These are phyloP conservation scores for Ancistrus triradiatus DNA, from an alignment of 2,113 vertebrate species.

Conservation along the genomic window DNA sequence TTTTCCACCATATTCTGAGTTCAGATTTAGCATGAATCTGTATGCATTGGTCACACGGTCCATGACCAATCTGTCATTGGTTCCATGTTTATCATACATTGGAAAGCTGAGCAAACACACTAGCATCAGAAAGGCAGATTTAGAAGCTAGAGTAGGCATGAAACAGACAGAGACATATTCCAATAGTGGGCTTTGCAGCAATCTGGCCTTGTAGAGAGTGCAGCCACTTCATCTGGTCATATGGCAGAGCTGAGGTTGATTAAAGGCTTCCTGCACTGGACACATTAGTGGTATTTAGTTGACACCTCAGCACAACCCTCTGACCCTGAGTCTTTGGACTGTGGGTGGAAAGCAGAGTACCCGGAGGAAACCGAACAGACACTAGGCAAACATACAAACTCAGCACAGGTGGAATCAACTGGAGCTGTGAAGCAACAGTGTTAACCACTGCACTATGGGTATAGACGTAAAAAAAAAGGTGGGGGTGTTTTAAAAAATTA, in stretches of 20 bases:
- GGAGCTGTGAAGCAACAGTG: too few relatives aligned
- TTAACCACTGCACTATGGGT: too few relatives aligned
- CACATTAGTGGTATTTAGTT: neutral
- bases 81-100: neutral
- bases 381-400: too few relatives aligned
- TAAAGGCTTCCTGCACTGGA: slow-evolving; percentile 24
- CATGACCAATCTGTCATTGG: slow-evolving; percentile 3
- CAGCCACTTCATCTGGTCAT: neutral
- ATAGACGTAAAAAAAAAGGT: too few relatives aligned
- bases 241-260: slow-evolving; percentile 16
- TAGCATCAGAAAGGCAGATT: neutral
- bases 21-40: neutral
- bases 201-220: neutral
- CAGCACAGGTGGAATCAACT: too few relatives aligned
- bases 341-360: too few relatives aligned
- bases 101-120: neutral
- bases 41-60: neutral
- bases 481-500: too few relatives aligned
- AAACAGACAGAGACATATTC: neutral
- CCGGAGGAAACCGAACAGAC: too few relatives aligned
- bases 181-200: neutral
- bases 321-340: neutral
- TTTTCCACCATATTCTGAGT: neutral
- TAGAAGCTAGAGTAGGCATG: neutral
- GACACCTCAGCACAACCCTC: neutral